Evolutionary conservation across 2,888 invertebrate species (phyloP).

Genomic region (Pristionchus fissidentatus): DNA sequence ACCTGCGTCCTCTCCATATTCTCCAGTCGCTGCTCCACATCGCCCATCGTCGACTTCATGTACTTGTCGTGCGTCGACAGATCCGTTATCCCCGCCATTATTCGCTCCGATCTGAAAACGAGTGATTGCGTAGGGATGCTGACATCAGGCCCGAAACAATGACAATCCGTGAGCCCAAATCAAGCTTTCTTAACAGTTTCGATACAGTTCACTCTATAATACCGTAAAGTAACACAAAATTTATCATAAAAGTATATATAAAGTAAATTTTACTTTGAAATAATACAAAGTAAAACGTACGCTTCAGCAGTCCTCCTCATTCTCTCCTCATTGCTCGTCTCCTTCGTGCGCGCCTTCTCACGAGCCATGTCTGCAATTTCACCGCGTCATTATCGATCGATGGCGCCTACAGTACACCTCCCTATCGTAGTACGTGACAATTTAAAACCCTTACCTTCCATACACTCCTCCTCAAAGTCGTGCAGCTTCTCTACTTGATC

Average conservation of each 20-base stretch:
- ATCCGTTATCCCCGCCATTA: constrained; percentile 77
- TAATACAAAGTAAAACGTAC: constrained; percentile 57
- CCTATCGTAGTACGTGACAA: not conserved
- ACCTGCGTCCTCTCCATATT: constrained; percentile 67
- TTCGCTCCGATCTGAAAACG: constrained; percentile 74
- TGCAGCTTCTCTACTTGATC: constrained; percentile 41
- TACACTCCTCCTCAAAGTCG: constrained; percentile 52
- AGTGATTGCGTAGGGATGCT: not conserved
- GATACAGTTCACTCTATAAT: no score
- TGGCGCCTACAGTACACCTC: no score
- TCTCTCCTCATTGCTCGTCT: constrained; percentile 77
- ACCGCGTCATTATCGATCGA: not conserved
- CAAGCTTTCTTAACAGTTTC: no score
- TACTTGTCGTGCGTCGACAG: constrained; percentile 71
- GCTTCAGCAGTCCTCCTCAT: constrained; percentile 77
- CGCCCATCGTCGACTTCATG: constrained; percentile 62
- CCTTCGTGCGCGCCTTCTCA: constrained; percentile 84
- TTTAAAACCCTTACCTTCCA: constrained; percentile 81
- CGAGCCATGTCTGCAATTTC: constrained; percentile 83
- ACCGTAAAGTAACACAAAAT: no score
- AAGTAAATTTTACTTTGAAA: not conserved
- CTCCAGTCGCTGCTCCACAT: constrained; percentile 66
- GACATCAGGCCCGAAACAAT: no score
- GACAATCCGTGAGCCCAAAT: no score
- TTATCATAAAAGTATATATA: not conserved